Percentiles rank a stretch among this genome's conserved stretches.
These are phyloP conservation scores for Lamellibrachia luymesi DNA, from an alignment of 1,140 invertebrate genomes.

Conservation along the genomic window DNA sequence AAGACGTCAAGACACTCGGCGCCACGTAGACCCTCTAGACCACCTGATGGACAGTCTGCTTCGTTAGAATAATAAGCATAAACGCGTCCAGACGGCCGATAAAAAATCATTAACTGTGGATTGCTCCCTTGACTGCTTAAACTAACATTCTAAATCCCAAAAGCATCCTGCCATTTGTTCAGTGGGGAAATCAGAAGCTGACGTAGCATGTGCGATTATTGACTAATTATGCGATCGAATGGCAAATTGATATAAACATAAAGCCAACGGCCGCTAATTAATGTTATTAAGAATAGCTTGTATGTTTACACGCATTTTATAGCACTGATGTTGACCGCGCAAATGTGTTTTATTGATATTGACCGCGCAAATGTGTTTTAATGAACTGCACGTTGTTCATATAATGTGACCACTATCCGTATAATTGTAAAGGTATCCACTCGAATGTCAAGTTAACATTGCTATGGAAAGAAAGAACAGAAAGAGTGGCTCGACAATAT, in stretches of 20 bases:
- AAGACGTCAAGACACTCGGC: not conserved
- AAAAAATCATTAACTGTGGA: not conserved
- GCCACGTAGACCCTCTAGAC: not conserved
- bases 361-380: too few relatives aligned
- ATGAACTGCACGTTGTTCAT: too few relatives aligned
- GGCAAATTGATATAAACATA: not conserved
- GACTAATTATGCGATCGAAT: not conserved
- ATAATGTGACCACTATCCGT: too few relatives aligned
- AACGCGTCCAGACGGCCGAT: not conserved
- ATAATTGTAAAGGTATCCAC: too few relatives aligned
- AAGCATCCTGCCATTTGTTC: not conserved
- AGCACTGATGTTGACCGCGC: too few relatives aligned
- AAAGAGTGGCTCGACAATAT: too few relatives aligned
- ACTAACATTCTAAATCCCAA: not conserved
- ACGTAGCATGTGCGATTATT: not conserved
- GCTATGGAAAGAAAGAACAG: too few relatives aligned
- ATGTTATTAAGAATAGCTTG: not conserved
- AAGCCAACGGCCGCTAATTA: not conserved
- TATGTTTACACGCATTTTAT: too few relatives aligned
- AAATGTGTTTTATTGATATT: too few relatives aligned
- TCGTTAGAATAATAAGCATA: not conserved
- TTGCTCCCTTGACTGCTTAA: not conserved
- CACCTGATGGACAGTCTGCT: not conserved
- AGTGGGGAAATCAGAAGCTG: not conserved
- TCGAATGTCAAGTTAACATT: too few relatives aligned